A percentile compares a stretch with the other conserved stretches of the same genome.
Evolutionary conservation across 2,888 invertebrate species (phyloP).

Genomic region (Eupelmus urozonus): DNA sequence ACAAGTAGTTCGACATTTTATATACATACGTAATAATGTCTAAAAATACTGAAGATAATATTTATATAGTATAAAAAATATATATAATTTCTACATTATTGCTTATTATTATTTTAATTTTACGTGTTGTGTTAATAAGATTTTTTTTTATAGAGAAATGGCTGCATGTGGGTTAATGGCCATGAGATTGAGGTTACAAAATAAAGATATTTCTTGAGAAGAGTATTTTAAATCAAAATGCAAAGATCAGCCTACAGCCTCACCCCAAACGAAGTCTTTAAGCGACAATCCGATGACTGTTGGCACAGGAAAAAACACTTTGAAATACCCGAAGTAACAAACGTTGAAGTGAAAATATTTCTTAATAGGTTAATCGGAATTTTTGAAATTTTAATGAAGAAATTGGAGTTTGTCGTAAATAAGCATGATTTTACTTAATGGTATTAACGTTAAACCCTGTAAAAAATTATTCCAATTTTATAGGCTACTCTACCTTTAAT

Average conservation of each 20-base stretch:
- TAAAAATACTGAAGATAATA: too few species aligned
- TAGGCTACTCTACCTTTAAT: slow-evolving; percentile 45
- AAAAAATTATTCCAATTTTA: slow-evolving; percentile 10
- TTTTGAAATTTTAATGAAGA: slow-evolving; percentile 49
- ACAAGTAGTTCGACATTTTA: too few species aligned
- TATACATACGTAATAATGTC: too few species aligned
- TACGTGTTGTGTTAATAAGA: too few species aligned
- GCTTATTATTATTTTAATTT: too few species aligned
- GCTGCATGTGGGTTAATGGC: slow-evolving; percentile 5
- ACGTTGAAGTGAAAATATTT: slow-evolving; percentile 50
- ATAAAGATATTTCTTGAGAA: too few species aligned
- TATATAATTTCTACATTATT: too few species aligned
- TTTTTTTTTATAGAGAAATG: neutral
- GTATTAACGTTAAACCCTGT: neutral
- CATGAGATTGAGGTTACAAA: neutral
- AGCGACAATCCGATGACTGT: neutral
- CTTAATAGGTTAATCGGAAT: slow-evolving; percentile 41
- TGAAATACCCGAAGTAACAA: slow-evolving; percentile 25
- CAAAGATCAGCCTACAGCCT: neutral
- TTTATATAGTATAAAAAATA: too few species aligned
- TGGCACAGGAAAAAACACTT: slow-evolving; percentile 26
- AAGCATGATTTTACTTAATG: too few species aligned
- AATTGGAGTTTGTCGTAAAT: slow-evolving; percentile 54
- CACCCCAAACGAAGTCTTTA: neutral
- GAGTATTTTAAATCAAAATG: neutral